A percentile compares a stretch with the other conserved stretches of the same genome.
These are phyloP conservation scores for Catharus fuscescens DNA, from an alignment of 2,113 vertebrate genomes.

Conservation along the genomic window DNA sequence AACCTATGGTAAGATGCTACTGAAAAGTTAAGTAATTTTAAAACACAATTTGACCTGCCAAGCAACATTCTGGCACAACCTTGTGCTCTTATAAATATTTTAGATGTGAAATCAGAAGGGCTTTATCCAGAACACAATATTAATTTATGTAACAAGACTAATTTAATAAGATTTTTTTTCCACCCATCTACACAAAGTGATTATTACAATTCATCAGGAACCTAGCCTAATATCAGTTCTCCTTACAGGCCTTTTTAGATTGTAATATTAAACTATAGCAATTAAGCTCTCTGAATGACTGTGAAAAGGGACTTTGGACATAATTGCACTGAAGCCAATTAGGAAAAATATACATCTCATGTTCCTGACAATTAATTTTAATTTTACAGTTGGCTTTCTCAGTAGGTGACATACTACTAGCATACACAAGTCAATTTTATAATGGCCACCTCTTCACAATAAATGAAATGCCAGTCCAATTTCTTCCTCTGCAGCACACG, in stretches of 20 bases:
- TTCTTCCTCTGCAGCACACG: background rate
- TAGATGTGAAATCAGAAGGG: conserved; percentile 12
- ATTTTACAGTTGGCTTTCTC: background rate
- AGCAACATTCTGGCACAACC: conserved; percentile 4
- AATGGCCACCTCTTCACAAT: background rate
- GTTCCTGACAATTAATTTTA: conserved; percentile 12
- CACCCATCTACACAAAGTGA: background rate
- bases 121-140: conserved; percentile 15
- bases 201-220: conserved; percentile 13
- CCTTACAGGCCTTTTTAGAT: conserved; percentile 19
- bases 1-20: background rate
- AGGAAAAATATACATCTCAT: background rate
- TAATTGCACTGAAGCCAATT: background rate
- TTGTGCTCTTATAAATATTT: background rate
- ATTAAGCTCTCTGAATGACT: conserved; percentile 18
- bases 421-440: background rate
- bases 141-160: conserved; percentile 13
- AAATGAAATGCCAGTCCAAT: background rate
- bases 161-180: conserved; percentile 31
- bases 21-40: background rate
- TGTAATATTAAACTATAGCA: conserved; percentile 19
- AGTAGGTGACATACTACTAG: background rate
- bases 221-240: background rate
- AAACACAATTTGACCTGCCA: background rate
- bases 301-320: background rate